A percentile compares a stretch with the other conserved stretches of the same genome.
phyloP scores from a whole-genome alignment of 1,140 invertebrate genomes.

The Formica exsecta region DNA sequence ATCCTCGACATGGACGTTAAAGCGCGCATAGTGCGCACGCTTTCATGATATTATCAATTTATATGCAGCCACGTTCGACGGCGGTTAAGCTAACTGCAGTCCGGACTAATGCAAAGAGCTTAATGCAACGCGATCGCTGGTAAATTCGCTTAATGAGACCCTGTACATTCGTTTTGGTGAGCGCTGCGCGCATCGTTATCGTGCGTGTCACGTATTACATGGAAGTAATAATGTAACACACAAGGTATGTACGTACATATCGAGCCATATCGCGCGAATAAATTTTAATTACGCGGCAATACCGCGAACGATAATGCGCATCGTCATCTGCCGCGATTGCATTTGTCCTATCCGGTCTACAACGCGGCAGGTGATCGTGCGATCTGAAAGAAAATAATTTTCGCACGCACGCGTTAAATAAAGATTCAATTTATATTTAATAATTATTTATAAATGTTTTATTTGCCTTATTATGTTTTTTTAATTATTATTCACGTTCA shows the following conservation, averaged over 20 bases:
- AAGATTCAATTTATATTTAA: conserved; percentile 26
- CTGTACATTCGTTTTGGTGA: conserved; percentile 16
- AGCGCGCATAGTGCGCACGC: conserved; percentile 20
- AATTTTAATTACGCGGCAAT: conserved; percentile 64
- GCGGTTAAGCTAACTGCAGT: conserved; percentile 22
- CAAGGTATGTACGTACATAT: conserved; percentile 11
- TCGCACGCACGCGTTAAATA: background rate
- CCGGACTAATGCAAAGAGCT: background rate
- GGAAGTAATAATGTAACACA: conserved; percentile 37
- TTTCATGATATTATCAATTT: conserved; percentile 59
- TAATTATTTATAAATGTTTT: background rate
- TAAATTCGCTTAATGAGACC: conserved; percentile 60
- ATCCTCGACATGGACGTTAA: conserved; percentile 28
- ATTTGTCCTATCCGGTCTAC: conserved; percentile 25
- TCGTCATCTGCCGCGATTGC: conserved; percentile 59
- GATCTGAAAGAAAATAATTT: background rate
- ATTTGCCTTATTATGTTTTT: background rate
- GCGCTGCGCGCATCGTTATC: conserved; percentile 46
- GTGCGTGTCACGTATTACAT: conserved; percentile 59
- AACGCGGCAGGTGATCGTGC: background rate
- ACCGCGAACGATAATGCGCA: conserved; percentile 49
- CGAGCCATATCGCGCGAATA: conserved; percentile 51
- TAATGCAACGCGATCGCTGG: conserved; percentile 56
- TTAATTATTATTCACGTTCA: background rate
- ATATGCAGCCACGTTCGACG: conserved; percentile 42